Conservation (phyloP, 2,888 invertebrate species). For the Erynnis tages region DNA sequence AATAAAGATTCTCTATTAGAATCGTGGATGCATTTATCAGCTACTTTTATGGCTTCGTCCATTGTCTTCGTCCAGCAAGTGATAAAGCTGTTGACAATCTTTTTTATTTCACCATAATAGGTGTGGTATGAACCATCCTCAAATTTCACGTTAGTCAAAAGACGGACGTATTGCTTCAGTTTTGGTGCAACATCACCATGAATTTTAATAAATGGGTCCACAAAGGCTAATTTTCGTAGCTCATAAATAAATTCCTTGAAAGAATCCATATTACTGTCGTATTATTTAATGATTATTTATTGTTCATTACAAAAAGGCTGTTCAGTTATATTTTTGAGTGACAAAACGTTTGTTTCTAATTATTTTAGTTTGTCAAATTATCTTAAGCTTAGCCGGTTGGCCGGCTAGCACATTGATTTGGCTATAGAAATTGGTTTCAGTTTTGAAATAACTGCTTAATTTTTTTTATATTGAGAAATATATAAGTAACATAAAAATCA, state of each 20-base stretch:
- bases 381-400: no score
- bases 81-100: slow-evolving; percentile 47
- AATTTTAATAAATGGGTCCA: slow-evolving; percentile 44
- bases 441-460: no score
- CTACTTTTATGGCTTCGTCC: slow-evolving; percentile 45
- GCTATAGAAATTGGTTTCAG: no score
- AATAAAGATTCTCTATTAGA: slow-evolving; percentile 42
- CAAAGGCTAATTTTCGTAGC: slow-evolving; percentile 43
- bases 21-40: slow-evolving; percentile 41
- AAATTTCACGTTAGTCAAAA: slow-evolving; percentile 42
- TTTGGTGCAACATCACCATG: slow-evolving; percentile 44
- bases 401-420: no score
- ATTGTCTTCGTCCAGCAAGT: slow-evolving; percentile 45
- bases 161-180: slow-evolving; percentile 43
- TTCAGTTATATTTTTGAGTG: no score
- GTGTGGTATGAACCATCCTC: slow-evolving; percentile 46
- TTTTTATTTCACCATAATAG: slow-evolving; percentile 57
- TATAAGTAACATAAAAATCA: no score
- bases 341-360: no score
- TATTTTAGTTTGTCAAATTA: no score
- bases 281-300: no score
- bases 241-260: slow-evolving; percentile 51
- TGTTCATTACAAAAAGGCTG: no score
- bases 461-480: no score
- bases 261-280: no score